Base-by-base conservation (phyloP, 2,113 vertebrate species). In the Solenodon paradoxus region DNA sequence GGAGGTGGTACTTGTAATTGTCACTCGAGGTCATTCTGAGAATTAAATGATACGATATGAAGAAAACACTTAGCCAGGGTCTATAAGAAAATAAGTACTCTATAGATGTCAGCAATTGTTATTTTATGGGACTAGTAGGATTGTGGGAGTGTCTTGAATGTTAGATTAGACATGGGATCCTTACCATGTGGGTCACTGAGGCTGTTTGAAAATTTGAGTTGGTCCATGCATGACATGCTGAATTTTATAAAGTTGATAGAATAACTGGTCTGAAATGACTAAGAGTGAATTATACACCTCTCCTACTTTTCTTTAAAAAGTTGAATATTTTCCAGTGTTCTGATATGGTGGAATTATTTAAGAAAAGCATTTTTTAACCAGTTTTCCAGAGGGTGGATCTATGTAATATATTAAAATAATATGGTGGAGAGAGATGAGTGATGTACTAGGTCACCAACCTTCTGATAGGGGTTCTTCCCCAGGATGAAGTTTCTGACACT, bases 201-300 rank as follows among this genome's bases (percentile, higher is more conserved):
- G 30, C 30, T 49, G 64, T 57, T 19, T 66, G 63, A 85, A 71
- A 79, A 77, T 84, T 72, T 78, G 57, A 95, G 69, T 38, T 79
- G 32, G 40, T 20, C 24, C 22, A 16, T 90, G 51, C 22, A 16
- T 90, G 51, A 38, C 1, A 26, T 75, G 9, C 59, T 85, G 38
- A 85, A 95, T n/a, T n/a, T n/a, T n/a, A 87, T 77, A 59, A 64
- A 72, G 74, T 17, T 45, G n/a, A 79, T 53, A 69, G 91, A 92
- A 71, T 57, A 72, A 38, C 63, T 63, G 49, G 12, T 89, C 47
- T 68, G 2, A 51, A 83, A 66, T 57, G 32, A 49, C 53, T n/a
- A 92, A 90, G 28, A 4, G n/a, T 47, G 3, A 24, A 71, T 72
- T 84, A 4, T 89, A 83, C 69, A 82, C 47, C 20, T 7, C 22